Conservation (phyloP, 2,797 vertebrate genomes). For the Perdix hodgsoniae region DNA sequence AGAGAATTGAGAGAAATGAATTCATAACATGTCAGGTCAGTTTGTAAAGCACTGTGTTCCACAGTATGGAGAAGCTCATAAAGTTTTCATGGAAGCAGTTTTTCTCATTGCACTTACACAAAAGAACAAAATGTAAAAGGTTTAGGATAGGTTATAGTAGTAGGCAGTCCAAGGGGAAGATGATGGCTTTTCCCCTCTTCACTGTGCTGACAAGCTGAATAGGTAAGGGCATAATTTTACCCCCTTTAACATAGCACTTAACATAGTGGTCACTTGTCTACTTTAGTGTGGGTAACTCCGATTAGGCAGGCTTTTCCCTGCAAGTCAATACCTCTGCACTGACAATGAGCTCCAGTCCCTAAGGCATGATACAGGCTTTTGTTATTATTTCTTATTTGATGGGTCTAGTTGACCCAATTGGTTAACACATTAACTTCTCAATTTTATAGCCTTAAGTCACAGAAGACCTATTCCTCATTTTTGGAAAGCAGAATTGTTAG, state of each 20-base stretch:
- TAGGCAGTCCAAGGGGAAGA: not conserved
- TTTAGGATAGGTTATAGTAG: not conserved
- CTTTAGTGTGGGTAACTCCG: not conserved
- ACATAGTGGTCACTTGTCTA: not conserved
- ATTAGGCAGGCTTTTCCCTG: not conserved
- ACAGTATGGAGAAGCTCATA: not conserved
- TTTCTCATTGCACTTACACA: not conserved
- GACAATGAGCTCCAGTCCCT: slow-evolving; percentile 24
- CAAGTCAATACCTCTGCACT: not conserved
- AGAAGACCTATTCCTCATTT: slow-evolving; percentile 31
- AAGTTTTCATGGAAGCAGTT: not conserved
- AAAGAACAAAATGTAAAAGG: not conserved
- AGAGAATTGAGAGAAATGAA: not conserved
- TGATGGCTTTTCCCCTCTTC: not conserved
- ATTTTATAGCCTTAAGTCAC: slow-evolving; percentile 43
- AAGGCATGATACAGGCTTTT: slow-evolving; percentile 41
- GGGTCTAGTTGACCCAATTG: slow-evolving; percentile 57
- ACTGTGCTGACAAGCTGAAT: not conserved
- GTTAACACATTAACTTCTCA: slow-evolving; percentile 54
- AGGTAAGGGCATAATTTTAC: not conserved
- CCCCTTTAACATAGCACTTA: not conserved
- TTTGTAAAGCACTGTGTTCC: not conserved
- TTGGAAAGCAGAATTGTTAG: slow-evolving; percentile 39
- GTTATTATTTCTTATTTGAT: slow-evolving; percentile 47
- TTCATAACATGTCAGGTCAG: not conserved